A percentile compares a stretch with the other conserved stretches of the same genome.
Conservation (phyloP, 2,797 vertebrate genomes). For the Sciaenops ocellatus region DNA sequence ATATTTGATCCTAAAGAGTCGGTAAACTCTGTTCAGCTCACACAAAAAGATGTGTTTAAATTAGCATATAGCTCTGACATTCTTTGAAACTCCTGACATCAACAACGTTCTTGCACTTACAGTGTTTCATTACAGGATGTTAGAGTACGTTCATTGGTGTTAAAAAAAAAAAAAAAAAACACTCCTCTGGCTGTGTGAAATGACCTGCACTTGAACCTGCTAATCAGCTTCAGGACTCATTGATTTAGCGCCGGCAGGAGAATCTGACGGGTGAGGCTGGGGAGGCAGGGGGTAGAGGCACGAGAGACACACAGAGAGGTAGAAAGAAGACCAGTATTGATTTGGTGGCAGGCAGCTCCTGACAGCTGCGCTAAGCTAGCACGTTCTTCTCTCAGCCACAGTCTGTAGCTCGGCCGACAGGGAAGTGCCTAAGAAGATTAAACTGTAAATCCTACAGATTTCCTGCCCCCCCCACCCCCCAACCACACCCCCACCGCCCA, state of each 20-base stretch:
- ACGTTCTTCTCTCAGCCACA: conserved; percentile 48
- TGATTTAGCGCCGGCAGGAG: conserved; percentile 60
- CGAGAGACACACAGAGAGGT: conserved; percentile 25
- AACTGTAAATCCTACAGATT: conserved; percentile 71
- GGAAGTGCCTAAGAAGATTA: conserved; percentile 73
- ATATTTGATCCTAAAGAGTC: neutral
- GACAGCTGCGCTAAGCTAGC: conserved; percentile 72
- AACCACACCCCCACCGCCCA: neutral
- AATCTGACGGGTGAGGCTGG: conserved; percentile 42
- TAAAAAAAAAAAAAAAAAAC: neutral
- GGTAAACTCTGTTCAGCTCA: neutral
- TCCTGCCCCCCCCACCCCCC: conserved; percentile 34
- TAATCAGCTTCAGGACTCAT: conserved; percentile 72
- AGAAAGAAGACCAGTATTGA: conserved; percentile 68
- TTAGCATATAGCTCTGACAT: neutral
- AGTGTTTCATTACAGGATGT: neutral
- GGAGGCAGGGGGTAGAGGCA: conserved; percentile 18
- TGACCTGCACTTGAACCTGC: conserved; percentile 73
- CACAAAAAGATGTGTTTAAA: neutral
- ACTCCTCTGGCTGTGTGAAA: conserved; percentile 53
- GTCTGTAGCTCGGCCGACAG: conserved; percentile 57
- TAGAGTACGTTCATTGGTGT: neutral
- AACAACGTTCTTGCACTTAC: neutral
- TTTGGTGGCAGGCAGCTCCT: conserved; percentile 69
- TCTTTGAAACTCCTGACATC: neutral